Evolutionary conservation across 2,113 vertebrate species (phyloP).

Genomic region (Galeopterus variegatus): DNA sequence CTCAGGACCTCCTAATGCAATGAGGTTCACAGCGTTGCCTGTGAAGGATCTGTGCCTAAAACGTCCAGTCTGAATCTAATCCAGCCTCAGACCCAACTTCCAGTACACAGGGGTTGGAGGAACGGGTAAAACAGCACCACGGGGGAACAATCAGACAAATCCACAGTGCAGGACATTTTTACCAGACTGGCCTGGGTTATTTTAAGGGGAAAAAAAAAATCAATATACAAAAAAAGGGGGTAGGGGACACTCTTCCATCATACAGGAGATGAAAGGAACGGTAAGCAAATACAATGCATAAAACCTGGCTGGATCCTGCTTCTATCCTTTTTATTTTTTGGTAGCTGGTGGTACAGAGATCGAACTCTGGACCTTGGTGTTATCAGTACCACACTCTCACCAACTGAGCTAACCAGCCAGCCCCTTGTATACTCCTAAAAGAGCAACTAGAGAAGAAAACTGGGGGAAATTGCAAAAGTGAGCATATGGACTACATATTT

Average conservation of each 20-base stretch:
- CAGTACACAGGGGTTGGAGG: background rate
- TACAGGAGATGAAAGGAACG: background rate
- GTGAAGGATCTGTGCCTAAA: background rate
- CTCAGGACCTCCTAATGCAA: background rate
- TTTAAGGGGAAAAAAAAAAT: no score
- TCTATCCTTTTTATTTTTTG: background rate
- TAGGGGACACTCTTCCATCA: background rate
- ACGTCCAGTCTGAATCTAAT: background rate
- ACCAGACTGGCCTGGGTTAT: background rate
- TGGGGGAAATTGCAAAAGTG: no score
- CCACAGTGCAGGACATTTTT: background rate
- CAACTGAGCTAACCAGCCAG: no score
- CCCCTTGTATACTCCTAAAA: background rate
- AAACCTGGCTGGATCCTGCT: background rate
- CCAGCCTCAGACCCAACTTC: background rate
- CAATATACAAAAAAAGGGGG: background rate
- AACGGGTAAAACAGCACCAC: background rate
- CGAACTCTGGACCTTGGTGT: no score
- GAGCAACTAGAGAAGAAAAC: background rate
- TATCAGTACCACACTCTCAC: no score
- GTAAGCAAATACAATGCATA: background rate
- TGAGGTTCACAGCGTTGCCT: rapidly evolving
- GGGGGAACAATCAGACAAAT: background rate
- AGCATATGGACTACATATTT: background rate
- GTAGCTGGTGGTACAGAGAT: no score